A percentile compares a stretch with the other conserved stretches of the same genome.
Evolutionary conservation across 1,140 invertebrate genomes (phyloP).

Genomic region (Copidosoma floridanum): DNA sequence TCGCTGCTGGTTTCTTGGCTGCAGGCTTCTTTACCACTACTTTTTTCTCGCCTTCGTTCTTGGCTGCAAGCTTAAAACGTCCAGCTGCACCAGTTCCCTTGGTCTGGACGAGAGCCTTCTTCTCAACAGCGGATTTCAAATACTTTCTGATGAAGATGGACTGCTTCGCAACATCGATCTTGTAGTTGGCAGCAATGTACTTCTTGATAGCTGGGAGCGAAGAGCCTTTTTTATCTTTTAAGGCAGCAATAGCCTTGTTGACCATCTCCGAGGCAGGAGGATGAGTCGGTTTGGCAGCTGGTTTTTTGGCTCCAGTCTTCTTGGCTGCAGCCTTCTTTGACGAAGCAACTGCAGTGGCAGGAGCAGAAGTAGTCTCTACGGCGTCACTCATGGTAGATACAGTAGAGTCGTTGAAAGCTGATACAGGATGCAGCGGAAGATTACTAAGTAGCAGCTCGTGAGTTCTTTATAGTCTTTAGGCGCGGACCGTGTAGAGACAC

Average conservation of each 20-base stretch:
- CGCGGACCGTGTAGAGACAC: no score
- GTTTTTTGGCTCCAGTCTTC: slow-evolving; percentile 47
- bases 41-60: background rate
- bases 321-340: slow-evolving; percentile 39
- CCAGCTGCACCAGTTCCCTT: slow-evolving; percentile 65
- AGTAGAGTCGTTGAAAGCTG: no score
- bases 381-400: slow-evolving; percentile 4
- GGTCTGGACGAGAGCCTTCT: slow-evolving; percentile 59
- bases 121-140: slow-evolving; percentile 59
- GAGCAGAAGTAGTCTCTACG: background rate
- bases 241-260: slow-evolving; percentile 61
- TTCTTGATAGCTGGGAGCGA: slow-evolving; percentile 66
- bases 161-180: slow-evolving; percentile 60
- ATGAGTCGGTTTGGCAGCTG: slow-evolving; percentile 49
- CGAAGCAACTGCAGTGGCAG: background rate
- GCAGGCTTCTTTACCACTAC: background rate
- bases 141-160: slow-evolving; percentile 63
- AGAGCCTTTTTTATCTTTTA: slow-evolving; percentile 61
- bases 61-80: slow-evolving; percentile 57
- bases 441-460: background rate
- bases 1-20: slow-evolving; percentile 2
- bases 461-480: no score
- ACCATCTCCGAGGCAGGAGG: slow-evolving; percentile 60
- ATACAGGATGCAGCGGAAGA: no score
- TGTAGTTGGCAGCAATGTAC: slow-evolving; percentile 61